phyloP scores from a whole-genome alignment of 2,797 vertebrate species.

The Lindbergichthys nudifrons region DNA sequence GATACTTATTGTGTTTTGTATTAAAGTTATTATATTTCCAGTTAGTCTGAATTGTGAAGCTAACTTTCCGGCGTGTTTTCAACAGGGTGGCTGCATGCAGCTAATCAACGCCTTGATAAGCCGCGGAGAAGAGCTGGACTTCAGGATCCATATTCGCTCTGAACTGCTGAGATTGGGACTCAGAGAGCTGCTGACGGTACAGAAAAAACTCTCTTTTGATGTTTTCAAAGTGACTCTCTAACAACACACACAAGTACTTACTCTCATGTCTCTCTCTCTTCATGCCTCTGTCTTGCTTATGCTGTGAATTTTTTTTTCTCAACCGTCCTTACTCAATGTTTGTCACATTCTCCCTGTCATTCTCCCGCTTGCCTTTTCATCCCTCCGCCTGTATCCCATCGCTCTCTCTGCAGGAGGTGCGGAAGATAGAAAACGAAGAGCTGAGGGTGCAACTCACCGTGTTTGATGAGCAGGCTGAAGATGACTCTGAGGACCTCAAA shows the following conservation, averaged over 20 bases:
- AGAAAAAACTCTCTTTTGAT: slow-evolving; percentile 33
- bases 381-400: slow-evolving; percentile 23
- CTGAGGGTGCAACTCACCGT: slow-evolving; percentile 89
- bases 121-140: slow-evolving; percentile 92
- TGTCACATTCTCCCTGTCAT: slow-evolving; percentile 29
- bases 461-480: slow-evolving; percentile 92
- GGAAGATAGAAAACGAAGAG: slow-evolving; percentile 91
- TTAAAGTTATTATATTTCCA: neutral
- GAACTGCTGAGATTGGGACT: slow-evolving; percentile 91
- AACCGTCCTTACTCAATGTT: slow-evolving; percentile 45
- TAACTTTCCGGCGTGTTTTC: slow-evolving; percentile 30
- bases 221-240: slow-evolving; percentile 23
- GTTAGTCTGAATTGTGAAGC: slow-evolving; percentile 14
- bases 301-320: slow-evolving; percentile 29
- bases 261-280: slow-evolving; percentile 8
- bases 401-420: slow-evolving; percentile 83
- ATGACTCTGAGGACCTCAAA: slow-evolving; percentile 91
- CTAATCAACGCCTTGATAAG: slow-evolving; percentile 94
- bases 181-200: slow-evolving; percentile 85
- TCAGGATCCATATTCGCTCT: slow-evolving; percentile 93
- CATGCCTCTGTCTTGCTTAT: slow-evolving; percentile 36
- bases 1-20: neutral
- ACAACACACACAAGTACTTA: slow-evolving; percentile 33
- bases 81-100: slow-evolving; percentile 88
- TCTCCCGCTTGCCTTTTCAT: slow-evolving; percentile 41